These are phyloP conservation scores for Bubo bubo DNA, from an alignment of 2,113 vertebrate genomes.

Conservation along the genomic window DNA sequence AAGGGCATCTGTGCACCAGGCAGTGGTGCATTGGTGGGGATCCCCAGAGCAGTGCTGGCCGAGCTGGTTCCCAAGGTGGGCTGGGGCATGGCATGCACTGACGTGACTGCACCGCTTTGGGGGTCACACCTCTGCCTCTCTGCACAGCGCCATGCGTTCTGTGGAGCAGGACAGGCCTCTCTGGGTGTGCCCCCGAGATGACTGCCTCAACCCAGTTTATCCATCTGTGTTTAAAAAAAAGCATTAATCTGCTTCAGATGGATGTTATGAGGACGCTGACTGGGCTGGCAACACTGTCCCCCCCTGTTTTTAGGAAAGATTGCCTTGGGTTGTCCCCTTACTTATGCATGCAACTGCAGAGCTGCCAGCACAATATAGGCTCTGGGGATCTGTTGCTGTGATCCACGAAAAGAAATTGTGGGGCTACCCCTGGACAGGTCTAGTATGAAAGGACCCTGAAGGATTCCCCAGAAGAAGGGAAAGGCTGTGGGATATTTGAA, in stretches of 20 bases:
- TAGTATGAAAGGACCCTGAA: neutral
- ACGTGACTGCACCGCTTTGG: accelerated
- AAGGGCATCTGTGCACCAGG: neutral
- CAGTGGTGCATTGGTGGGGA: neutral
- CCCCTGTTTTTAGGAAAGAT: neutral
- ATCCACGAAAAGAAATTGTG: neutral
- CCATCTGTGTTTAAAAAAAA: neutral
- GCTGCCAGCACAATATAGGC: neutral
- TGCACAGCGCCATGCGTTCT: accelerated
- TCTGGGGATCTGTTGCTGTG: neutral
- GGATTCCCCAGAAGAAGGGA: neutral
- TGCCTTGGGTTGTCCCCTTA: neutral
- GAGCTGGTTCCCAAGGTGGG: neutral
- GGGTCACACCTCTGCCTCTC: neutral
- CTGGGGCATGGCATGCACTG: neutral
- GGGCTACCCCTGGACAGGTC: neutral
- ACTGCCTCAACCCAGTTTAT: neutral
- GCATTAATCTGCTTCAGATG: neutral
- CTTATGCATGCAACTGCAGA: neutral
- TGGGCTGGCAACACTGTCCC: neutral
- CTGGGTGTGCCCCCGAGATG: neutral
- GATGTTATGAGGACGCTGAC: neutral
- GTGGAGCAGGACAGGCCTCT: neutral
- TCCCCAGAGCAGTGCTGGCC: accelerated
- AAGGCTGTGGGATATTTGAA: neutral